phyloP scores from a whole-genome alignment of 92 coral and sea anemone species.

The Anthopleura xanthogrammica region DNA sequence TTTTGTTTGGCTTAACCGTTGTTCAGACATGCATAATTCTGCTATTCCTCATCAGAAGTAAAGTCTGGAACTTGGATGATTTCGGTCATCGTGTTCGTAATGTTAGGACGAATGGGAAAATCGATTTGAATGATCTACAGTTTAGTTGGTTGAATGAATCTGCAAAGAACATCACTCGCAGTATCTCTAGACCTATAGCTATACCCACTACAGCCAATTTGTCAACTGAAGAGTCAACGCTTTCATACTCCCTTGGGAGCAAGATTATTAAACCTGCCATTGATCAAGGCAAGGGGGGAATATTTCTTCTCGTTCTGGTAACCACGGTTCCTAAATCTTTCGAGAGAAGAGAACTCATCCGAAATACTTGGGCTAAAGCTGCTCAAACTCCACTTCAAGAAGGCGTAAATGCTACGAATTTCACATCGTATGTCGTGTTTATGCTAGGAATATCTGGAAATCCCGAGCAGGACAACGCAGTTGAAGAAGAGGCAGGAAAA shows the following conservation, averaged over 20 bases:
- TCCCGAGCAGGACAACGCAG: not conserved
- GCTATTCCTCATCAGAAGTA: not conserved
- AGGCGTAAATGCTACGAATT: not conserved
- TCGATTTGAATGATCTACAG: constrained; percentile 19
- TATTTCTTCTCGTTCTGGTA: constrained; percentile 25
- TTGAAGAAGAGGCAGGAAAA: constrained; percentile 30
- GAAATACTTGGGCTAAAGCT: constrained; percentile 30
- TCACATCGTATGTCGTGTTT: constrained; percentile 12
- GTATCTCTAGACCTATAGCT: not conserved
- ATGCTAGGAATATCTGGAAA: constrained; percentile 26
- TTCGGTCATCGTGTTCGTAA: not conserved
- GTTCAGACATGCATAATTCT: not conserved
- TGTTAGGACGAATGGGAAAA: not conserved
- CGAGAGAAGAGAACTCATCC: constrained; percentile 26
- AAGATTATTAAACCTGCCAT: constrained; percentile 19
- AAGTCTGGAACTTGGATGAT: not conserved
- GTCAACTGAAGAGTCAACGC: not conserved
- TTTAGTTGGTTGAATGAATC: constrained; percentile 15
- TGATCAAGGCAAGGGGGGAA: constrained; percentile 11
- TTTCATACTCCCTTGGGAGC: not conserved
- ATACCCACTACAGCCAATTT: not conserved
- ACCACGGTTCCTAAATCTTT: constrained; percentile 31
- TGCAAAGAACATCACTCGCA: constrained; percentile 3
- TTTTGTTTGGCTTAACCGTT: not conserved
- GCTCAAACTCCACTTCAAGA: not conserved